A percentile compares a stretch with the other conserved stretches of the same genome.
These are phyloP conservation scores for Tipula vernalis DNA, from an alignment of 2,888 invertebrate genomes.

Conservation along the genomic window DNA sequence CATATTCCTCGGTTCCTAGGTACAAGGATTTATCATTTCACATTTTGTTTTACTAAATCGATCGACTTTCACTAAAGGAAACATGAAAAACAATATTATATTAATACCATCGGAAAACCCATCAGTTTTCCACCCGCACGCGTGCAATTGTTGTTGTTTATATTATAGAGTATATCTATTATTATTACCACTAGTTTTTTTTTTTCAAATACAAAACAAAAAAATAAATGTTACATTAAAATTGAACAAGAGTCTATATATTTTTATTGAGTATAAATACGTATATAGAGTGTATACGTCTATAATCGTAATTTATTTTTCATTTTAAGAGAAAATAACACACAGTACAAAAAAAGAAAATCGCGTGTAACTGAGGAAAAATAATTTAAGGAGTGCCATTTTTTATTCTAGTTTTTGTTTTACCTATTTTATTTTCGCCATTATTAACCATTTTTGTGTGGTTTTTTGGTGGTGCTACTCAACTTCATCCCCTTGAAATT, in stretches of 20 bases:
- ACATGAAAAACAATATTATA: neutral
- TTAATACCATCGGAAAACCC: neutral
- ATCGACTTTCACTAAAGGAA: neutral
- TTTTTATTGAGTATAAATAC: neutral
- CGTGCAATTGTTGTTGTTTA: neutral
- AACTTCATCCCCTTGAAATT: neutral
- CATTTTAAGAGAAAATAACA: neutral
- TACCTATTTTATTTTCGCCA: neutral
- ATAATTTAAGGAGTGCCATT: constrained; percentile 4
- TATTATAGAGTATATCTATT: neutral
- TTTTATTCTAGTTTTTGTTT: neutral
- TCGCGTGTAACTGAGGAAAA: neutral
- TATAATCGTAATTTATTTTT: neutral
- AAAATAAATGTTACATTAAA: neutral
- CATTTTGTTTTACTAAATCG: neutral
- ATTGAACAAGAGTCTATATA: neutral
- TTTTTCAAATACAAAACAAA: neutral
- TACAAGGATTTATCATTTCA: neutral
- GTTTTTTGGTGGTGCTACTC: neutral
- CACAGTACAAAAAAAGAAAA: neutral
- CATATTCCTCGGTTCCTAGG: neutral
- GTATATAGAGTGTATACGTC: neutral
- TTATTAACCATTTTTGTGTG: neutral
- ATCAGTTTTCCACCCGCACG: neutral
- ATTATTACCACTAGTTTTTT: neutral